A percentile compares a stretch with the other conserved stretches of the same genome.
Conservation (phyloP, 2,113 vertebrate genomes). For the Paraplagusia blochii region DNA sequence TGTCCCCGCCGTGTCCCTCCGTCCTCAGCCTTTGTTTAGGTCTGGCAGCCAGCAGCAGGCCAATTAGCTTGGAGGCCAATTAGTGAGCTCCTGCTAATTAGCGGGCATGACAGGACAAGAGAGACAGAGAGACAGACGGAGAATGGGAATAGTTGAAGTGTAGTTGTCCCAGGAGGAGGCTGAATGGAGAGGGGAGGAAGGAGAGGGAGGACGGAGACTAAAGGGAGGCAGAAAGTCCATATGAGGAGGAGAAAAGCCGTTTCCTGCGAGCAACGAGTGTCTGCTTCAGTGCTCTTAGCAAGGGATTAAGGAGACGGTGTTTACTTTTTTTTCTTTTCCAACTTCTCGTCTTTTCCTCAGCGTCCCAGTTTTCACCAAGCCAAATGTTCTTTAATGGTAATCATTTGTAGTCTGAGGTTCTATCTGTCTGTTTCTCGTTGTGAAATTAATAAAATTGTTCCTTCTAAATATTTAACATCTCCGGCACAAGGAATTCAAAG, state of each 20-base stretch:
- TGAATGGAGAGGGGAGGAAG: slow-evolving; percentile 40
- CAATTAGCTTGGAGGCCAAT: slow-evolving; percentile 77
- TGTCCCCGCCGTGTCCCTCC: slow-evolving; percentile 58
- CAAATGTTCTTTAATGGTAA: background rate
- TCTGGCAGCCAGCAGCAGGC: slow-evolving; percentile 67
- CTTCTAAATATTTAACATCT: too few relatives aligned
- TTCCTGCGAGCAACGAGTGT: slow-evolving; percentile 51
- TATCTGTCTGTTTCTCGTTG: too few relatives aligned
- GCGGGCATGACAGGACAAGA: slow-evolving; percentile 67
- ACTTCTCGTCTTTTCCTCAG: slow-evolving; percentile 25
- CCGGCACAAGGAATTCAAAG: too few relatives aligned
- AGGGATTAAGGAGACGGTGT: slow-evolving; percentile 32
- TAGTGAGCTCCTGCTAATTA: slow-evolving; percentile 73
- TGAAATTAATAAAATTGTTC: too few relatives aligned
- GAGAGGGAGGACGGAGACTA: slow-evolving; percentile 27
- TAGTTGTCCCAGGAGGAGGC: slow-evolving; percentile 50
- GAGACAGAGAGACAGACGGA: slow-evolving; percentile 53
- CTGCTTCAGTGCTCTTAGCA: slow-evolving; percentile 36
- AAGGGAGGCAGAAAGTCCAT: slow-evolving; percentile 30
- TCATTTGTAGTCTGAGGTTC: background rate
- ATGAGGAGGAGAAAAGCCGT: slow-evolving; percentile 46
- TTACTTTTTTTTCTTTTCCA: slow-evolving; percentile 27
- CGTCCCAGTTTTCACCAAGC: slow-evolving; percentile 8
- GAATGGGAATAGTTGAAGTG: slow-evolving; percentile 52
- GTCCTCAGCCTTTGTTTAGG: slow-evolving; percentile 62